Conservation (phyloP, 2,113 vertebrate genomes). For the Syngnathus scovelli region DNA sequence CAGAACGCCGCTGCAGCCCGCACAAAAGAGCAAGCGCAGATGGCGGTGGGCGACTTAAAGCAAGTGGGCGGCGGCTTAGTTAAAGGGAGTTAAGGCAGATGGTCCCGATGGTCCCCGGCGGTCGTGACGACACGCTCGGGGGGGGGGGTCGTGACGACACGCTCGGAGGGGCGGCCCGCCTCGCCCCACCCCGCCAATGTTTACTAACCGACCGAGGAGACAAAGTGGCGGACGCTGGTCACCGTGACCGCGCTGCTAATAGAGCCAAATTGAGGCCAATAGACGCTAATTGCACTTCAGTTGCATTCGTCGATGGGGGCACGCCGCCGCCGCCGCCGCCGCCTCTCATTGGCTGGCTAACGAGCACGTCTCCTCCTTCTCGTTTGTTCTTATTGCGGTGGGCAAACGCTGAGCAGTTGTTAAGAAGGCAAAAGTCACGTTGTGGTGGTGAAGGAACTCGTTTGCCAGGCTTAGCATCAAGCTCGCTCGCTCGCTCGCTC, state of each 20-base stretch:
- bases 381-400: no score
- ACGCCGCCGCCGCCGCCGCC: background rate
- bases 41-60: background rate
- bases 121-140: background rate
- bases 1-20: background rate
- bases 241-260: background rate
- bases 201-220: background rate
- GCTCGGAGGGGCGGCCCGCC: background rate
- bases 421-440: background rate
- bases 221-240: background rate
- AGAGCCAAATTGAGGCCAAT: background rate
- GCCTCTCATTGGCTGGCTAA: background rate
- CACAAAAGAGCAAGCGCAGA: slow-evolving; percentile 4
- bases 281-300: background rate
- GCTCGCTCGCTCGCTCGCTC: background rate
- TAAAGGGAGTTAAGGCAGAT: slow-evolving; percentile 6
- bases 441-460: background rate
- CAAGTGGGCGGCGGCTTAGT: slow-evolving; percentile 1
- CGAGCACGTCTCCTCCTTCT: background rate
- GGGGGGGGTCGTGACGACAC: background rate
- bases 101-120: background rate
- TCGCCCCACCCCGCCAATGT: background rate
- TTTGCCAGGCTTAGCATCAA: background rate
- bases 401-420: background rate
- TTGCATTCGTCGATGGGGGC: background rate